A percentile compares a stretch with the other conserved stretches of the same genome.
These are phyloP conservation scores for Rhyacichthys aspro DNA, from an alignment of 2,797 vertebrate species.

Conservation along the genomic window DNA sequence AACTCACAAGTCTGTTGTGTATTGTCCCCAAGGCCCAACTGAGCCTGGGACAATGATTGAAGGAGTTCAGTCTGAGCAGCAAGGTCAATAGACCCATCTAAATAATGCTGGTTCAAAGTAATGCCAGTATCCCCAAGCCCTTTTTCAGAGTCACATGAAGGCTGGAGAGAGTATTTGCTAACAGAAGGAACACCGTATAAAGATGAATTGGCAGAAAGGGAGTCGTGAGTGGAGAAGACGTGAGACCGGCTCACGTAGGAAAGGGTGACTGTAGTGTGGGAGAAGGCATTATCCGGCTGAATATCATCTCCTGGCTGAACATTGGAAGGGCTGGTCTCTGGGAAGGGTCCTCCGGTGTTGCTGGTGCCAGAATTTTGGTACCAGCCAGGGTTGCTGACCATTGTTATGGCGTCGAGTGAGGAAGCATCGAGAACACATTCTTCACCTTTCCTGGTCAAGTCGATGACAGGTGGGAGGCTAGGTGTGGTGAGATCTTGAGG, in stretches of 20 bases:
- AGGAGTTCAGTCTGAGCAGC: slow-evolving; percentile 57
- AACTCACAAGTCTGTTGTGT: slow-evolving; percentile 52
- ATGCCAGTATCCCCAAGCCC: slow-evolving; percentile 48
- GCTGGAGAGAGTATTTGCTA: slow-evolving; percentile 68
- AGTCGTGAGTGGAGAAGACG: slow-evolving; percentile 70
- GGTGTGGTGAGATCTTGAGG: slow-evolving; percentile 78
- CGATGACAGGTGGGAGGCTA: slow-evolving; percentile 65
- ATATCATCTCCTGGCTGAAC: slow-evolving; percentile 68
- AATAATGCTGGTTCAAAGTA: slow-evolving; percentile 66
- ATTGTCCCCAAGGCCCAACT: slow-evolving; percentile 44
- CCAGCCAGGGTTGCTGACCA: slow-evolving; percentile 71
- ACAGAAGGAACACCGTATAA: slow-evolving; percentile 69
- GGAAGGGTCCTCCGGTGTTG: slow-evolving; percentile 55
- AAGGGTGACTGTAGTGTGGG: slow-evolving; percentile 83
- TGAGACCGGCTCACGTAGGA: slow-evolving; percentile 84
- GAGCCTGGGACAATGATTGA: slow-evolving; percentile 57
- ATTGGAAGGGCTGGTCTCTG: slow-evolving; percentile 59
- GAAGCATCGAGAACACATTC: slow-evolving; percentile 63
- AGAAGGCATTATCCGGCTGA: slow-evolving; percentile 80
- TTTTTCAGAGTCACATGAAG: slow-evolving; percentile 62
- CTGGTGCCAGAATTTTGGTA: slow-evolving; percentile 60
- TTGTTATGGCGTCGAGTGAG: slow-evolving; percentile 61
- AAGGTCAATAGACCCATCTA: slow-evolving; percentile 62
- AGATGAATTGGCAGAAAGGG: slow-evolving; percentile 62
- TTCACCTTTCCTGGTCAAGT: slow-evolving; percentile 70